phyloP scores from a whole-genome alignment of 2,888 invertebrate species.

The Brachypalpus laphriformis region DNA sequence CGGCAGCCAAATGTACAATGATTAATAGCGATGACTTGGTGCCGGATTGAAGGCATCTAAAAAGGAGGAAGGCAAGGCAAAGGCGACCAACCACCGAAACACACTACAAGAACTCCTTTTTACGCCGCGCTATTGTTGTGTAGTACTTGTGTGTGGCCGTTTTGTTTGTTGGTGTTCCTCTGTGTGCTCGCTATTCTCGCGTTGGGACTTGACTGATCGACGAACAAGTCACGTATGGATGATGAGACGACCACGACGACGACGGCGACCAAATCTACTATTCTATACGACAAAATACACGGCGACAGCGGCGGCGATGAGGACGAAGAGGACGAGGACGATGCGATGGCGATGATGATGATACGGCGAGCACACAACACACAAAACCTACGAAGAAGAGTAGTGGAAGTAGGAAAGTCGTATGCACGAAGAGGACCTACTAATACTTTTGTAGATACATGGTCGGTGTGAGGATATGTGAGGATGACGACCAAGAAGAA shows the following conservation, averaged over 20 bases:
- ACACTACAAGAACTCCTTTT: constrained; percentile 65
- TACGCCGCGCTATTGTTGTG: constrained; percentile 61
- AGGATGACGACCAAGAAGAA: constrained; percentile 68
- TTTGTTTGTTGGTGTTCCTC: constrained; percentile 51
- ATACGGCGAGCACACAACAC: constrained; percentile 64
- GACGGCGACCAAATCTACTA: constrained; percentile 70
- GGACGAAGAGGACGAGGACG: constrained; percentile 58
- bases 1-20: constrained; percentile 82
- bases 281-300: constrained; percentile 51
- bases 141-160: constrained; percentile 54
- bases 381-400: constrained; percentile 47
- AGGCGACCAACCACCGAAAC: constrained; percentile 70
- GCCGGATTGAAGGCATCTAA: constrained; percentile 73
- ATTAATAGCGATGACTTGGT: constrained; percentile 79
- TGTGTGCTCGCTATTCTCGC: constrained; percentile 56
- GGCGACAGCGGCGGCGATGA: constrained; percentile 75
- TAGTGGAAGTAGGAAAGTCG: constrained; percentile 22
- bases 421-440: constrained; percentile 66
- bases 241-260: constrained; percentile 71
- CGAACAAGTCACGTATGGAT: constrained; percentile 74
- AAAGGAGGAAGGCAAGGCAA: constrained; percentile 61
- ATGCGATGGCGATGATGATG: constrained; percentile 63
- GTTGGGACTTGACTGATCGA: constrained; percentile 72
- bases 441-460: constrained; percentile 42
- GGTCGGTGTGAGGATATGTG: constrained; percentile 60